phyloP scores from a whole-genome alignment of 2,888 invertebrate species.

The Chloromyia formosa region DNA sequence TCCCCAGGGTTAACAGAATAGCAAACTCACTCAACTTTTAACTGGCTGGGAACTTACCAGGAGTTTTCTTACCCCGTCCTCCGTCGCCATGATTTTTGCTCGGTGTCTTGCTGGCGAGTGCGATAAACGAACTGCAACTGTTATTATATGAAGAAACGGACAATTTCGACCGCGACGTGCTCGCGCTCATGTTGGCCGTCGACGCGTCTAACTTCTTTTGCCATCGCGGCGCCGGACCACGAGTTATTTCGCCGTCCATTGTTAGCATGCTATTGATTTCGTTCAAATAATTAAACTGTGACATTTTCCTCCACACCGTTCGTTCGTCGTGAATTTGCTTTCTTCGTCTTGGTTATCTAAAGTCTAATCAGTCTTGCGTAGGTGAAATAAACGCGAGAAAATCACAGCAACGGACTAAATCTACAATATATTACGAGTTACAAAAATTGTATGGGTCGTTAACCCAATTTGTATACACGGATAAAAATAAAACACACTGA shows the following conservation, averaged over 20 bases:
- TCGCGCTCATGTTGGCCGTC: slow-evolving; percentile 67
- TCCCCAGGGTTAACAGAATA: neutral
- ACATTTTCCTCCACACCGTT: slow-evolving; percentile 66
- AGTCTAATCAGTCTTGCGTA: no score
- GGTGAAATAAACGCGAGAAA: neutral
- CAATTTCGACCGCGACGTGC: slow-evolving; percentile 73
- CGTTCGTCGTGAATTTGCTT: no score
- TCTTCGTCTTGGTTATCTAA: no score
- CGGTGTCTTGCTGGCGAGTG: slow-evolving; percentile 65
- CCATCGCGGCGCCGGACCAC: slow-evolving; percentile 82
- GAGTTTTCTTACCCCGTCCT: slow-evolving; percentile 72
- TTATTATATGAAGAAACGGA: slow-evolving; percentile 70
- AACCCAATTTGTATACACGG: no score
- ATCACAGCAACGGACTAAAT: neutral
- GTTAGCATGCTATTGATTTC: slow-evolving; percentile 80
- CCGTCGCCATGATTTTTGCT: slow-evolving; percentile 58
- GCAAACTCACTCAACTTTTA: neutral
- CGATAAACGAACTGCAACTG: slow-evolving; percentile 67
- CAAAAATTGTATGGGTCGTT: neutral
- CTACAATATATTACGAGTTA: neutral
- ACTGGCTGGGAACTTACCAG: slow-evolving; percentile 73
- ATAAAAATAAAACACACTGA: no score
- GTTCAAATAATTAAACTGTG: slow-evolving; percentile 82
- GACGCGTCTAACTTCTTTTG: slow-evolving; percentile 74
- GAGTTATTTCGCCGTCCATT: slow-evolving; percentile 81